Base-by-base conservation (phyloP, 2,888 invertebrate species). In the Odontothrips loti region DNA sequence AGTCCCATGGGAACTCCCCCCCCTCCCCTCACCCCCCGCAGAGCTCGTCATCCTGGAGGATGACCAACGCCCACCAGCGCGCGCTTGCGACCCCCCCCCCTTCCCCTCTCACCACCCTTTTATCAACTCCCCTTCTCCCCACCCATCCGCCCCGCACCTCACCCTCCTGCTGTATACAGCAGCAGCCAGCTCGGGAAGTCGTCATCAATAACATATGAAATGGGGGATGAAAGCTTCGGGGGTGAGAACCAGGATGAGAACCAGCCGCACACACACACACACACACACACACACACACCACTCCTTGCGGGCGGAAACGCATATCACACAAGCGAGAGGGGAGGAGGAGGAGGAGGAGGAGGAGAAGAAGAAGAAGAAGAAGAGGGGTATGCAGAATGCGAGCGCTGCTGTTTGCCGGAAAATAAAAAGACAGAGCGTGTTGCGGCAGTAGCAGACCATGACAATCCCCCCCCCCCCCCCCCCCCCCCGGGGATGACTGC, bases 151-250 rank as follows among this genome's bases (percentile, higher is more conserved):
- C 51, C 12, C 10, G 4, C 15, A 2, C 10, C 51, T 10, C 51
- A 6, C 51, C 12, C 34, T 43, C 34, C 34, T 6, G 34, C 34
- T 43, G 34, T 43, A 43, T 6, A 43, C 34, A 43, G 34, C 34
- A 43, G 2, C 34, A 43, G 34, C 34, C 34, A 6, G 34, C 34
- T 43, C 12, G 51, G 51, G 51, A 23, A 68, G 68, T 68, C 68
- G 68, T 68, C 68, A 68, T 68, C 68, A 68, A 68, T 68, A 68
- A 68, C 68, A 68, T 68, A 68, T 68, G 68, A 68, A 68, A 68
- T 68, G 68, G 23, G 68, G 68, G 68, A 23, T 68, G 68, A 68
- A 68, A 68, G 68, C 68, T 68, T 68, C n/a, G 51, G 51, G 51
- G 1, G 51, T 11, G 23, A 23, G 27, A 11, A 23, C 11, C 15